A percentile compares a stretch with the other conserved stretches of the same genome.
Conservation (phyloP, 2,113 vertebrate genomes). For the Sinocyclocheilus grahami region DNA sequence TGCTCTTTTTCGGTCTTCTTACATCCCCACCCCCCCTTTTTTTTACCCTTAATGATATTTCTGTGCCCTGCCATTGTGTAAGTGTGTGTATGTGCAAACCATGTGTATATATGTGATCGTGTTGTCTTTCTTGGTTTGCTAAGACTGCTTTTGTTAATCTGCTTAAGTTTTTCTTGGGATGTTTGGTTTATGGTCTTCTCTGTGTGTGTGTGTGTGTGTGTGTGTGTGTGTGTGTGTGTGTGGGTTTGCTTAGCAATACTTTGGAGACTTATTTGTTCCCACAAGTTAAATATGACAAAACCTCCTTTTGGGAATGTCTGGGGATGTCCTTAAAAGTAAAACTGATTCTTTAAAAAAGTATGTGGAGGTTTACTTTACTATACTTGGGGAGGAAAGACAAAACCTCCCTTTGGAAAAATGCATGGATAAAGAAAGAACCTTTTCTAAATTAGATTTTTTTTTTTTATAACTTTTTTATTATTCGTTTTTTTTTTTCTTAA, state of each 20-base stretch:
- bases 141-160: not conserved
- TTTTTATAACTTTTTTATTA: too few species aligned
- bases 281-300: not conserved
- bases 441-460: too few species aligned
- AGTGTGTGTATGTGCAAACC: not conserved
- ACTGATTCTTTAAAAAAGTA: not conserved
- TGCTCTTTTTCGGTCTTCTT: not conserved
- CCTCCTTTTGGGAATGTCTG: not conserved
- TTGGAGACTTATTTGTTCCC: not conserved
- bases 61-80: not conserved
- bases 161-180: not conserved
- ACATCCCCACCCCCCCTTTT: not conserved
- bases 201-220: too few species aligned
- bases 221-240: not conserved
- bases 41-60: slow-evolving; percentile 3
- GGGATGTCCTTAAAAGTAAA: not conserved
- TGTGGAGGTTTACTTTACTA: not conserved
- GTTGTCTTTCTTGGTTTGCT: not conserved
- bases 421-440: not conserved
- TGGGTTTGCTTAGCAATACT: not conserved
- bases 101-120: not conserved
- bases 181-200: not conserved
- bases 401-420: not conserved
- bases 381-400: not conserved
- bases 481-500: not conserved